These are phyloP conservation scores for Aspidoscelis tigris DNA, from an alignment of 2,113 vertebrate genomes.

Conservation along the genomic window DNA sequence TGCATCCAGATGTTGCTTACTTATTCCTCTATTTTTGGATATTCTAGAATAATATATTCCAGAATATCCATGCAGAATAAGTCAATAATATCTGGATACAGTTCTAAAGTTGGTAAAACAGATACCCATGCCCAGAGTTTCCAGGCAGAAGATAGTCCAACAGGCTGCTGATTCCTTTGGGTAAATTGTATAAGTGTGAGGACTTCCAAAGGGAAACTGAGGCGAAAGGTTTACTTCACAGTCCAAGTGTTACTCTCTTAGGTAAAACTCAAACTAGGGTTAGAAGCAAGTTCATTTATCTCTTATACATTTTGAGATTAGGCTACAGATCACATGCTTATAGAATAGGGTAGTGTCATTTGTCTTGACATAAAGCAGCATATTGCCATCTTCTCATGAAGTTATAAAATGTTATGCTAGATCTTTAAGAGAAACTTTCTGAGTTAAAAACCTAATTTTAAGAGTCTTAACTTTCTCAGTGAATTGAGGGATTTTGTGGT, in stretches of 20 bases:
- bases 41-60: too few relatives aligned
- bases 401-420: constrained; percentile 55
- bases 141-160: not conserved
- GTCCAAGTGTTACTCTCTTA: not conserved
- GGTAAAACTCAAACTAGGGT: not conserved
- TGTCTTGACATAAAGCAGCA: constrained; percentile 10
- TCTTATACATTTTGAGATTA: not conserved
- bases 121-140: not conserved
- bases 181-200: not conserved
- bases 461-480: constrained; percentile 72
- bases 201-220: not conserved
- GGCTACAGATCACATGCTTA: not conserved
- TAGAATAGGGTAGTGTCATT: not conserved
- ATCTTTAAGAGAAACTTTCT: constrained; percentile 39
- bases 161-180: not conserved
- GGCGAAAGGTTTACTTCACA: not conserved
- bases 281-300: not conserved
- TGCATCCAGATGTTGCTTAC: too few relatives aligned
- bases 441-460: constrained; percentile 68
- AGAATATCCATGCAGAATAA: too few relatives aligned
- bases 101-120: not conserved
- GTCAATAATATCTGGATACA: too few relatives aligned
- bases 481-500: constrained; percentile 73
- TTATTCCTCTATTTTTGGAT: too few relatives aligned
- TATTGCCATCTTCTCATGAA: constrained; percentile 36